These are phyloP conservation scores for Callimorpha dominula DNA, from an alignment of 2,888 invertebrate species.

Conservation along the genomic window DNA sequence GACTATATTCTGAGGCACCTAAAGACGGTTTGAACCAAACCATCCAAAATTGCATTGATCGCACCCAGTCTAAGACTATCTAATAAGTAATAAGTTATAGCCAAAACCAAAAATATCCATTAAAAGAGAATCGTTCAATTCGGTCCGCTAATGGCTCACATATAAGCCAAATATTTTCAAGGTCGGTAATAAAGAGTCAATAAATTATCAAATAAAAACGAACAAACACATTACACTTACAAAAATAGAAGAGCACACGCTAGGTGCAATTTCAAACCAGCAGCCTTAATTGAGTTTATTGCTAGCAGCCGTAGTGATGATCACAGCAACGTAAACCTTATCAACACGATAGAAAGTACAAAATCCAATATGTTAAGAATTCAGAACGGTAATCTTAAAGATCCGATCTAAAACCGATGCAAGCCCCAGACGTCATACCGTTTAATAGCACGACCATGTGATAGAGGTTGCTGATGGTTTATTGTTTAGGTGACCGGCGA, in stretches of 20 bases:
- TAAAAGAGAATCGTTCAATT: no score
- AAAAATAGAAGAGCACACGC: neutral
- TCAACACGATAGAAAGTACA: neutral
- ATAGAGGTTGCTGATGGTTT: neutral
- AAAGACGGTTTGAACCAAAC: no score
- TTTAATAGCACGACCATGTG: no score
- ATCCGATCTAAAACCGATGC: neutral
- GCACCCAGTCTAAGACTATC: no score
- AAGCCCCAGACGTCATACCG: neutral
- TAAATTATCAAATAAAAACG: neutral
- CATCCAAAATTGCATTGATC: no score
- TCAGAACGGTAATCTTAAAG: neutral
- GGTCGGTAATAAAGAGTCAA: neutral
- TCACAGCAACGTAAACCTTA: neutral
- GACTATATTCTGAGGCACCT: no score
- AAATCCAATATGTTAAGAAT: neutral
- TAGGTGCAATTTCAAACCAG: neutral
- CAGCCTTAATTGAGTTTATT: neutral
- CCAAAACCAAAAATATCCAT: no score
- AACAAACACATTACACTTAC: neutral
- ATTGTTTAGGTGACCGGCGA: neutral
- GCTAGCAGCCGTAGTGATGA: neutral
- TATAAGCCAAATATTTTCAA: no score
- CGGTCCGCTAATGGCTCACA: no score
- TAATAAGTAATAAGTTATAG: no score